Base-by-base conservation (phyloP, 2,888 invertebrate genomes). In the Zaprionus bogoriensis region DNA sequence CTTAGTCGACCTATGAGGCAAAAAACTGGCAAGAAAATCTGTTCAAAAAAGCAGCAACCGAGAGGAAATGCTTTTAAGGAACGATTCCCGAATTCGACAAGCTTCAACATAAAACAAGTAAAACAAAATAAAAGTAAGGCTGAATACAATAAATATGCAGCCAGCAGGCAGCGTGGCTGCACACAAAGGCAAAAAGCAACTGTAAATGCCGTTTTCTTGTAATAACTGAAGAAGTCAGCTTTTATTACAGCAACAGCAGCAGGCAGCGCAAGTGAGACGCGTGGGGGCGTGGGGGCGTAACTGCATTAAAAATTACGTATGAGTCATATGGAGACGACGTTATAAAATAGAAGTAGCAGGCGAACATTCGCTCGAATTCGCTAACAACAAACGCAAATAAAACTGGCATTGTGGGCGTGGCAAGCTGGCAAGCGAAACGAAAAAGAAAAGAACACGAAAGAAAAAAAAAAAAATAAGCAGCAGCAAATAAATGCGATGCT, bases 281-380 rank as follows among this genome's bases (percentile, higher is more conserved):
- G 6, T 2, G 3, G 2, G 7, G 9, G 4, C 9, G 2, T 2
- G 22, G 32, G 25, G 14, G 10, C 10, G 51, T 64, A 69, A 73
- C 50, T 75, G 74, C 74, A 77, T 75, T 75, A 77, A 69, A 73
- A 77, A 73, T 69, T 69, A 73, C 58, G 36, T 62, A 57, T 64
- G 67, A 67, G 59, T 53, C 59, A 70, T 60, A 69, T 22, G 38
- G 22, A 20, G 19, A 25, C 32, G 23, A 1, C 36, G 39, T 41
- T 45, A 59, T 53, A 70, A n/a, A 47, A 74, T 60, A 57, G 60
- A 55, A 72, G 70, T 58, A 28, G 50, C 47, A 53, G 52, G 36
- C 47, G 38, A 51, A 48, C 10, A 57, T 23, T 10, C 27, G 14
- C 9, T 27, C 10, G 50, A 57, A 65, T 38, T 46, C 38, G 66